A percentile compares a stretch with the other conserved stretches of the same genome.
These are phyloP conservation scores for Zoanthus gigantus DNA, from an alignment of 92 coral and sea anemone species.

Conservation along the genomic window DNA sequence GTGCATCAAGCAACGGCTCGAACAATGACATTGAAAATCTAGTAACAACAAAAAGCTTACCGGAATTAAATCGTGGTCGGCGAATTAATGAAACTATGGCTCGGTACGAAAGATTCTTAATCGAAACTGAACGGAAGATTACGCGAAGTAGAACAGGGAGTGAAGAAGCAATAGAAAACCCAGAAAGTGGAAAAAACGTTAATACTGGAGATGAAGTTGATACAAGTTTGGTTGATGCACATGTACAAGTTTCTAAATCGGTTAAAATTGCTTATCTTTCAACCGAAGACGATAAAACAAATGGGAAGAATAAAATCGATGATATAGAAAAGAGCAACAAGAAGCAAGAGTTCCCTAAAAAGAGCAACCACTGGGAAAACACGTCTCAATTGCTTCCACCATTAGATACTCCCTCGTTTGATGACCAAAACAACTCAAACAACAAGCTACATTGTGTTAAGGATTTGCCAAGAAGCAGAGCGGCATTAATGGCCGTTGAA, in stretches of 20 bases:
- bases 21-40: background rate
- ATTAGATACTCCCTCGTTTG: background rate
- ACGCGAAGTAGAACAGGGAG: slow-evolving; percentile 1
- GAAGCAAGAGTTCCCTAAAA: background rate
- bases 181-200: background rate
- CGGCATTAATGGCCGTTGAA: background rate
- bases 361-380: too few species aligned
- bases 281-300: background rate
- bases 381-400: background rate
- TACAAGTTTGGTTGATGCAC: background rate
- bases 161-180: background rate
- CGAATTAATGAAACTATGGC: slow-evolving; percentile 42
- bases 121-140: slow-evolving; percentile 29
- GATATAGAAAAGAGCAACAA: background rate
- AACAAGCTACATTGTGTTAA: background rate
- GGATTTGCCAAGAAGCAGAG: background rate
- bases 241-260: too few species aligned
- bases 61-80: slow-evolving; percentile 33
- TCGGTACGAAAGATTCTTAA: slow-evolving; percentile 36
- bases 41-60: background rate
- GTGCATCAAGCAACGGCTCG: background rate
- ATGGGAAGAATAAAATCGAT: too few species aligned
- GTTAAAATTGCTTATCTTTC: background rate
- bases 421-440: background rate
- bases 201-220: background rate